Evolutionary conservation across 2,888 invertebrate genomes (phyloP), one percentile per base, ranked within the genome.

Genomic region (Salticus scenicus): DNA sequence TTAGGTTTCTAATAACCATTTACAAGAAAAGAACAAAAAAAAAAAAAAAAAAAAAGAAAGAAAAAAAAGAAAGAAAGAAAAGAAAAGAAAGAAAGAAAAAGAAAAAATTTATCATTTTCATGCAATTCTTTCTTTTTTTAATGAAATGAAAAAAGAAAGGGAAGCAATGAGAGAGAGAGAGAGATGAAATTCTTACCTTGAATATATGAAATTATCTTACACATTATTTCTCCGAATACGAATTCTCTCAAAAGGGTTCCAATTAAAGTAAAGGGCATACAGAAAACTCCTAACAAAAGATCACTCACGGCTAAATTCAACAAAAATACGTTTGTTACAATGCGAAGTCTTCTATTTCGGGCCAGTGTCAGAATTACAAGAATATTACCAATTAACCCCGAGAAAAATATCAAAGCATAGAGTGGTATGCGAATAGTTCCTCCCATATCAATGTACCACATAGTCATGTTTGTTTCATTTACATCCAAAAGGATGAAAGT

Each of bases 211-310:
- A 96, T 94, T 17, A 95, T 91, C 89, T 95, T 94, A 92, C 96
- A 96, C 92, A 96, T 94, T 4, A 93, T 91, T 1, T 94, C 93
- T 0, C 96, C 96, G 89, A 96, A 96, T 71, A 96, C 93, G 90
- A 95, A 96, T 90, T 94, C 93, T 89, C 94, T 92, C 89, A 95
- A 92, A 67, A 95, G 93, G 89, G 95, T 94, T 0, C 95, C 95
- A 1, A 95, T 93, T 4, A 96, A 92, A 0, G 96, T 96, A 90
- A 96, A 95, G 0, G 96, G 96, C 92, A 96, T 94, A 90, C 96
- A 96, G 90, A 96, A 95, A 0, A 96, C 95, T 0, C 95, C 95
- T 64, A 96, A 92, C 67, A 96, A 92, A 81, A 96, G 93, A 90
- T 96, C 96, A 0, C 94, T 94, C 88, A 94, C 92, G 0, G 95